phyloP scores from a whole-genome alignment of 2,113 vertebrate genomes.

The Aphyosemion australe region DNA sequence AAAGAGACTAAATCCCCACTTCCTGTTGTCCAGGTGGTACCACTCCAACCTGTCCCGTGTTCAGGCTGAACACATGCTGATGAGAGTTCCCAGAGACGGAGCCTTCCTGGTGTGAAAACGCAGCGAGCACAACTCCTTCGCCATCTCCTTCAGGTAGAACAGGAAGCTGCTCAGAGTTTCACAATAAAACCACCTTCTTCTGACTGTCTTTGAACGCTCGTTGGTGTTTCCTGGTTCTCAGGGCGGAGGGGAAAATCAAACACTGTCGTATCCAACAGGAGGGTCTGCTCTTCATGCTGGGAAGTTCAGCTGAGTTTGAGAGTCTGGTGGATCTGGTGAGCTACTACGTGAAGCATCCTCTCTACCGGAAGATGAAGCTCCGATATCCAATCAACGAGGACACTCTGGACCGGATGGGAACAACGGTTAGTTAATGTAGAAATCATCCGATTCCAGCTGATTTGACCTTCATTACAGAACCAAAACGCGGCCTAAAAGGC shows the following conservation, averaged over 20 bases:
- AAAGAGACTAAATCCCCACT: too few relatives aligned
- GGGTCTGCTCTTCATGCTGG: constrained; percentile 87
- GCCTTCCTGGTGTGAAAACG: constrained; percentile 86
- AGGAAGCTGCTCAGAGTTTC: background rate
- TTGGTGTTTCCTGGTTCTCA: constrained; percentile 34
- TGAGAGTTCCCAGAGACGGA: constrained; percentile 85
- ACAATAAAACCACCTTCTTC: background rate
- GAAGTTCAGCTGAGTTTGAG: constrained; percentile 87
- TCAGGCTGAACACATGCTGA: constrained; percentile 89
- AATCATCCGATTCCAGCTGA: too few relatives aligned
- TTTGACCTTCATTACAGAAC: too few relatives aligned
- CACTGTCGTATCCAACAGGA: constrained; percentile 90
- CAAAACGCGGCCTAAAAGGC: too few relatives aligned
- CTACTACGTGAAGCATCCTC: constrained; percentile 87
- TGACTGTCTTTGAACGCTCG: background rate
- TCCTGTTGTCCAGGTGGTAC: constrained; percentile 80
- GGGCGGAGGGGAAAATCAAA: constrained; percentile 89
- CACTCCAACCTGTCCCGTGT: constrained; percentile 84
- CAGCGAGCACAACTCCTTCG: constrained; percentile 83
- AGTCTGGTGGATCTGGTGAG: constrained; percentile 86
- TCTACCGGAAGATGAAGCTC: constrained; percentile 89
- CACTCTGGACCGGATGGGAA: constrained; percentile 88
- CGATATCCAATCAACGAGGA: constrained; percentile 90
- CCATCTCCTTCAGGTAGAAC: constrained; percentile 87
- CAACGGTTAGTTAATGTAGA: constrained; percentile 76